phyloP scores from a whole-genome alignment of 2,113 vertebrate species.

The Illadopsis cleaveri region DNA sequence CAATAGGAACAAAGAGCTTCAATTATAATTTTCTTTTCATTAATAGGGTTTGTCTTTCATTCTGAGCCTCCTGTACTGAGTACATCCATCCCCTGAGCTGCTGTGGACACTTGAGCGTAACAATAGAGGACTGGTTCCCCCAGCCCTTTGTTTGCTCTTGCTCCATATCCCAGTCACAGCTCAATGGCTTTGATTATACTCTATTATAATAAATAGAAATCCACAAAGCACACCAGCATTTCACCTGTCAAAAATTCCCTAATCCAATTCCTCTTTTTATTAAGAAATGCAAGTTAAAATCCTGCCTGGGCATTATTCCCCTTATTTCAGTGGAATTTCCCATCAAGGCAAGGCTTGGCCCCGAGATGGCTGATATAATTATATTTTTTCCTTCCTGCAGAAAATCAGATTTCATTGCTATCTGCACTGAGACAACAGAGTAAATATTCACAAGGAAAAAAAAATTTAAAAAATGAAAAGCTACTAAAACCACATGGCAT shows the following conservation, averaged over 20 bases:
- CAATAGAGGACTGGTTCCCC: slow-evolving; percentile 43
- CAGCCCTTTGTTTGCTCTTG: slow-evolving; percentile 58
- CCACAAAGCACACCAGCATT: neutral
- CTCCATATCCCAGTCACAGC: neutral
- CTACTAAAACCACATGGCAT: slow-evolving; percentile 63
- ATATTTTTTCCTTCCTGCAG: slow-evolving; percentile 8
- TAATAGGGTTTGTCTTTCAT: neutral
- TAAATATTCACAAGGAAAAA: slow-evolving; percentile 32
- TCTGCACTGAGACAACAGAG: slow-evolving; percentile 21
- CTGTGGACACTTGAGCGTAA: slow-evolving; percentile 32
- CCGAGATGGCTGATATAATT: neutral
- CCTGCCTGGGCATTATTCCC: neutral
- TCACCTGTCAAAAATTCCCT: slow-evolving; percentile 32
- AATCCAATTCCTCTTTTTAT: neutral
- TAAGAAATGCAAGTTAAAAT: slow-evolving; percentile 7
- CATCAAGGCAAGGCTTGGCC: neutral
- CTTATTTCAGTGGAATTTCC: neutral
- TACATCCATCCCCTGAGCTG: neutral
- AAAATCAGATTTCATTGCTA: slow-evolving; percentile 11
- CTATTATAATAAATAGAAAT: neutral
- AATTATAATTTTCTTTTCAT: neutral
- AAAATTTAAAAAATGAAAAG: neutral
- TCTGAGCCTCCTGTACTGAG: neutral
- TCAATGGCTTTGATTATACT: slow-evolving; percentile 11
- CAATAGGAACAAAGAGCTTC: neutral